Base-by-base conservation (phyloP, 2,888 invertebrate species). In the Tanytarsus gracilentus region DNA sequence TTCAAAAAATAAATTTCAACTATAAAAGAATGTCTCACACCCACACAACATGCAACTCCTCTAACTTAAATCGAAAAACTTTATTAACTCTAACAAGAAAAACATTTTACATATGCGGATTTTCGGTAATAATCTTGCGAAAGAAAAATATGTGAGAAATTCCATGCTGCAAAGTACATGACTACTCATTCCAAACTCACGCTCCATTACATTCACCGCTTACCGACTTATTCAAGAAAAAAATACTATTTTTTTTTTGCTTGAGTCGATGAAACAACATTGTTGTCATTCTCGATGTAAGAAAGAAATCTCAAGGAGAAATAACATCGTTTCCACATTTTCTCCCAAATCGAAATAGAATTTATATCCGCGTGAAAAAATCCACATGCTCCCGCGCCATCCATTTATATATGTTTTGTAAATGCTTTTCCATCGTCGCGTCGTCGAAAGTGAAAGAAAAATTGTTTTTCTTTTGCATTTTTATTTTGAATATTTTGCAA, bases 301-400 rank as follows among this genome's bases (percentile, higher is more conserved):
- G 9, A 16, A 7, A 27, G 29, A 16, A 18, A 25, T 8, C 5
- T 9, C 14, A 51, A 49, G n/a, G 14, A n/a, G 26, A 49, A 49
- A 49, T 16, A 51, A 52, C 52, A 52, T 52, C 52, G n/a, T 52
- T 52, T 52, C 36, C 16, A 33, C 52, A 52, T 52, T 52, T 27
- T 21, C 30, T 33, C 27, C 23, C 51, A 23, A 53, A 53, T 44
- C 44, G 44, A 44, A n/a, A 26, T 16, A 14, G 25, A 55, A 55
- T 55, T 55, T 55, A 55, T 39, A 55, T 55, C 55, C 55, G 55
- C 55, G 55, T 55, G 55, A 55, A 55, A 55, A 55, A 39, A 55
- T 55, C 40, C 55, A 55, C 55, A 55, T 55, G 55, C 33, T 53
- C 14, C 25, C 49, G n/a, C n/a, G n/a, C 5, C 6, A 5, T 5